Percentiles rank a stretch among this genome's conserved stretches.
Conservation (phyloP, 2,888 invertebrate genomes). For the Cantharis nigra region DNA sequence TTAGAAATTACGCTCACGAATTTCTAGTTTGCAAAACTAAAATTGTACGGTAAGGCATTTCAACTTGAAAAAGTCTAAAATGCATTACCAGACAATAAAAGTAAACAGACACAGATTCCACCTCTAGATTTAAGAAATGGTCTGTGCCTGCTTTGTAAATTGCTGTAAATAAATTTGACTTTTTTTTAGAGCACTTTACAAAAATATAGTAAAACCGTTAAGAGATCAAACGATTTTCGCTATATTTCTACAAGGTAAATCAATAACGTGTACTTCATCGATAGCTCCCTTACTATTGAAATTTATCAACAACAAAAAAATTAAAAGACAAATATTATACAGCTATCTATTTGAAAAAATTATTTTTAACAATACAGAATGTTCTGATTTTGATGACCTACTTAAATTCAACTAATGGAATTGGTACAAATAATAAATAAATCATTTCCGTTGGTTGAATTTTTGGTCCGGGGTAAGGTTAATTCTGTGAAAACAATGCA, state of each 20-base stretch:
- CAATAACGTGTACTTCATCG: background rate
- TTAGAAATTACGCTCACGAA: conserved; percentile 25
- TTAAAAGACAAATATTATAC: no score
- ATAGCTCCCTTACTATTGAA: background rate
- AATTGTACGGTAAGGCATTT: conserved; percentile 27
- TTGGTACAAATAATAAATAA: no score
- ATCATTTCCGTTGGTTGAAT: no score
- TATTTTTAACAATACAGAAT: no score
- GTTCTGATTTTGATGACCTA: no score
- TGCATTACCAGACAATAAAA: background rate
- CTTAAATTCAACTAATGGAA: no score
- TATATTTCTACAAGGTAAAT: background rate
- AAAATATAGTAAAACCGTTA: background rate
- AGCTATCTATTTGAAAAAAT: no score
- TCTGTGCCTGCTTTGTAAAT: conserved; percentile 58
- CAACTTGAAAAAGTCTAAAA: background rate
- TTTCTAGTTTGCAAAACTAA: conserved; percentile 34
- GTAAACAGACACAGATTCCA: conserved; percentile 63
- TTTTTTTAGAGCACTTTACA: background rate
- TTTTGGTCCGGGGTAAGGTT: no score
- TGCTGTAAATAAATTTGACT: background rate
- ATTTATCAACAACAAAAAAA: no score
- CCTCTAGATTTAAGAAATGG: conserved; percentile 58
- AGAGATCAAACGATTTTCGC: background rate
- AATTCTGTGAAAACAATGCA: no score